phyloP scores from a whole-genome alignment of 2,113 vertebrate species.

The Australoheros scitulus region DNA sequence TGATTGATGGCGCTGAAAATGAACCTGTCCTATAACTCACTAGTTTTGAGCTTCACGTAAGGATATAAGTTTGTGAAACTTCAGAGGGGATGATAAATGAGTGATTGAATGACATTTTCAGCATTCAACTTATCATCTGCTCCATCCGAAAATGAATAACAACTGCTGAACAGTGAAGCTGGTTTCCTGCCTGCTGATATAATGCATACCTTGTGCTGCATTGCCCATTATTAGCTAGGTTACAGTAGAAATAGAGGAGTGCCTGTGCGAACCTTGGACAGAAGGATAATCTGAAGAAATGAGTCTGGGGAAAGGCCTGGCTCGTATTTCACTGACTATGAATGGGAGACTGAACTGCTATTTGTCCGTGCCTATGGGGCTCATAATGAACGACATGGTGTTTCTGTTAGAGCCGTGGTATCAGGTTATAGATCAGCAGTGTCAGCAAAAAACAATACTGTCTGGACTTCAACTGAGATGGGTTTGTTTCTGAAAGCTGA shows the following conservation, averaged over 20 bases:
- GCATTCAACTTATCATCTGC: not conserved
- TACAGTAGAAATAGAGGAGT: constrained; percentile 58
- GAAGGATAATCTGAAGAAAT: constrained; percentile 43
- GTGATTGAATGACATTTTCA: constrained; percentile 10
- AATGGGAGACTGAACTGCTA: constrained; percentile 59
- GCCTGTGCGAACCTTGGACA: constrained; percentile 38
- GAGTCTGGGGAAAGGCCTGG: constrained; percentile 17
- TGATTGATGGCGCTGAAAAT: not conserved
- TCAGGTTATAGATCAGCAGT: constrained; percentile 52
- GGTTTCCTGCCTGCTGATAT: constrained; percentile 23
- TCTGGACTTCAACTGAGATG: not conserved
- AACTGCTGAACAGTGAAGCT: not conserved
- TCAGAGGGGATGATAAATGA: not conserved
- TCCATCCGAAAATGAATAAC: constrained; percentile 10
- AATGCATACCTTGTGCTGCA: constrained; percentile 49
- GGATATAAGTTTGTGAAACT: not conserved
- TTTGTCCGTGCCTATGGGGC: constrained; percentile 57
- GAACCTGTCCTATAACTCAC: not conserved
- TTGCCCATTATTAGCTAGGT: constrained; percentile 36
- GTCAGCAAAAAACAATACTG: constrained; percentile 42
- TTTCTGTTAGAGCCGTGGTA: constrained; percentile 49
- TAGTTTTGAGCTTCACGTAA: not conserved
- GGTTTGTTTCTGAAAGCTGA: constrained; percentile 5
- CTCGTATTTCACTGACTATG: constrained; percentile 59
- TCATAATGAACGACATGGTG: constrained; percentile 51